Evolutionary conservation across 2,797 vertebrate species (phyloP), one percentile per base, ranked within the genome.

Genomic region (Caiman crocodilus): DNA sequence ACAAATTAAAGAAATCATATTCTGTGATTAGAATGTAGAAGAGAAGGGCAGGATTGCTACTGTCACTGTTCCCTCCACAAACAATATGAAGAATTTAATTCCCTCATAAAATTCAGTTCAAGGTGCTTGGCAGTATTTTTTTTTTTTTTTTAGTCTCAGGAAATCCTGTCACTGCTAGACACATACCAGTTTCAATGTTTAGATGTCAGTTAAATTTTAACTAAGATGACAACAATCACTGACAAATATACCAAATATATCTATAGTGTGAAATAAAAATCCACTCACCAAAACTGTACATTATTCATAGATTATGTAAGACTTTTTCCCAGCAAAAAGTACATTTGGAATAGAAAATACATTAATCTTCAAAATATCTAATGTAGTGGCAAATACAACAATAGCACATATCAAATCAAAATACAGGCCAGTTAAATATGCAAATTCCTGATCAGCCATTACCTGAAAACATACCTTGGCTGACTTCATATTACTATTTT

Each of bases 1-100:
- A 57, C 16, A 3, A 76, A 84, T 79, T 82, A 55, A 35, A 84
- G 17, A 88, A 84, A 79, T 82, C 2, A 1, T 3, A 74, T 81
- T 57, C 32, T 55, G 5, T 90, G 18, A 76, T 83, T 92, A 65
- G 88, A 93, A 86, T 71, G 63, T 18, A 89, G 58, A 94, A 78
- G 3, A 92, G 90, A 88, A 65, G 2, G 1, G 20, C 2, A 63
- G 9, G 58, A 2, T n/a, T 88, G 5, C 8, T 78, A 55, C 11
- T 84, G 5, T 2, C 5, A 69, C 87, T 25, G 84, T 90, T 74
- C 4, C 35, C 35, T 42, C 1, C 60, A 76, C 3, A 84, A 85
- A 74, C 0, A 3, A 58, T 0, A 84, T 32, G 8, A 86, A 79
- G 5, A 56, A 92, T 65, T 6, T 26, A 67, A 82, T 3, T 42